Percentiles rank a stretch among this genome's conserved stretches.
Conservation (phyloP, 2,888 invertebrate species). For the Corythucha ciliata region DNA sequence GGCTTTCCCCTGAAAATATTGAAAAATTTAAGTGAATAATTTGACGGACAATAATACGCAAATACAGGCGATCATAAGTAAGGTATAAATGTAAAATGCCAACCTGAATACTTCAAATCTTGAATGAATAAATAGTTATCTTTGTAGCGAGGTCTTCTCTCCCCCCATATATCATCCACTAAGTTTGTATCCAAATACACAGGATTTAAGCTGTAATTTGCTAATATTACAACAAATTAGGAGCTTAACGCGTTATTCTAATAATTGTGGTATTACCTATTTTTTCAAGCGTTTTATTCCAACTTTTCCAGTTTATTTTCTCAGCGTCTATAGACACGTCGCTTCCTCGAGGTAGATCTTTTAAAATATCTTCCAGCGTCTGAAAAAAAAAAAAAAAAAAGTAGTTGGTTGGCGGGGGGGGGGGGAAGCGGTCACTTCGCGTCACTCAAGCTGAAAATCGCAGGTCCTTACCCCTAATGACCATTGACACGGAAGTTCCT, state of each 20-base stretch:
- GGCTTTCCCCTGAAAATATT: slow-evolving; percentile 48
- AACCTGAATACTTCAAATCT: slow-evolving; percentile 49
- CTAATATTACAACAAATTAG: too few relatives aligned
- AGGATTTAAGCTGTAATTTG: slow-evolving; percentile 54
- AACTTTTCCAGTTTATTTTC: slow-evolving; percentile 55
- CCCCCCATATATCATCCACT: slow-evolving; percentile 61
- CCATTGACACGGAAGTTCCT: slow-evolving; percentile 78
- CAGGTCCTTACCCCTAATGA: too few relatives aligned
- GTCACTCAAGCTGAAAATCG: too few relatives aligned
- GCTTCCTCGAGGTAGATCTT: slow-evolving; percentile 53
- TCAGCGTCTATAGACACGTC: slow-evolving; percentile 70
- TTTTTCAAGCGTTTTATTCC: slow-evolving; percentile 50
- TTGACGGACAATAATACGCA: neutral
- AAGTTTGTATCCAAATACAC: slow-evolving; percentile 59
- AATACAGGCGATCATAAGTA: neutral
- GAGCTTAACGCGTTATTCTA: too few relatives aligned
- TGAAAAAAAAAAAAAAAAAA: too few relatives aligned
- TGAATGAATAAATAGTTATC: too few relatives aligned
- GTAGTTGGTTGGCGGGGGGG: neutral
- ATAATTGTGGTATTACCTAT: too few relatives aligned
- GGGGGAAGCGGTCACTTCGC: neutral
- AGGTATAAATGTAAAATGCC: slow-evolving; percentile 15
- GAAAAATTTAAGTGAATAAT: slow-evolving; percentile 31
- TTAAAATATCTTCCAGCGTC: too few relatives aligned
- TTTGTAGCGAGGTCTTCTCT: neutral